phyloP scores from a whole-genome alignment of 2,797 vertebrate species.

The Coregonus sp. region DNA sequence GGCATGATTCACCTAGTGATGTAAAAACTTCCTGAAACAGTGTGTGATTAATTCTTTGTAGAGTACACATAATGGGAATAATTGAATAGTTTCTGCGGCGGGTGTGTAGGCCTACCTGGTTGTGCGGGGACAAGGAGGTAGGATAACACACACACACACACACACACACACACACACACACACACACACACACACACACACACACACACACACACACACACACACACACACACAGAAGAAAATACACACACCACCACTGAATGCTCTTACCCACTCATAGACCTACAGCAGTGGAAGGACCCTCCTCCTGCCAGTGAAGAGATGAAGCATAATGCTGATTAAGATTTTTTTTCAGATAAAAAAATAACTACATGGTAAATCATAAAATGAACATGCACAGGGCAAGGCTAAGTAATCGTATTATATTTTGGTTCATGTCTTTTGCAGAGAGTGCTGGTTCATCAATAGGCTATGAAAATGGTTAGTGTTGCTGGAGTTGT shows the following conservation, averaged over 20 bases:
- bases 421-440: background rate
- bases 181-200: background rate
- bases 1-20: constrained; percentile 83
- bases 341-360: background rate
- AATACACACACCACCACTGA: background rate
- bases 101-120: constrained; percentile 58
- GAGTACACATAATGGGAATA: constrained; percentile 77
- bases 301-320: background rate
- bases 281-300: background rate
- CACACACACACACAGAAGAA: constrained; percentile 17
- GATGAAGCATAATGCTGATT: background rate
- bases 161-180: too few relatives aligned
- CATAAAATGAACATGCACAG: background rate
- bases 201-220: constrained; percentile 9
- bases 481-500: background rate
- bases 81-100: constrained; percentile 76
- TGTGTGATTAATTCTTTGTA: constrained; percentile 84
- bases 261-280: background rate
- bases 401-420: background rate
- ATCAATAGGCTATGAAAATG: background rate
- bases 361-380: too few relatives aligned
- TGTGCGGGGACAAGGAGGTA: constrained; percentile 33
- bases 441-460: background rate
- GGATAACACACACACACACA: background rate
- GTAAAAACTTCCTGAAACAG: constrained; percentile 80